Percentiles rank a stretch among this genome's conserved stretches.
These are phyloP conservation scores for Daubentonia madagascariensis DNA, from an alignment of 2,113 vertebrate species.

Conservation along the genomic window DNA sequence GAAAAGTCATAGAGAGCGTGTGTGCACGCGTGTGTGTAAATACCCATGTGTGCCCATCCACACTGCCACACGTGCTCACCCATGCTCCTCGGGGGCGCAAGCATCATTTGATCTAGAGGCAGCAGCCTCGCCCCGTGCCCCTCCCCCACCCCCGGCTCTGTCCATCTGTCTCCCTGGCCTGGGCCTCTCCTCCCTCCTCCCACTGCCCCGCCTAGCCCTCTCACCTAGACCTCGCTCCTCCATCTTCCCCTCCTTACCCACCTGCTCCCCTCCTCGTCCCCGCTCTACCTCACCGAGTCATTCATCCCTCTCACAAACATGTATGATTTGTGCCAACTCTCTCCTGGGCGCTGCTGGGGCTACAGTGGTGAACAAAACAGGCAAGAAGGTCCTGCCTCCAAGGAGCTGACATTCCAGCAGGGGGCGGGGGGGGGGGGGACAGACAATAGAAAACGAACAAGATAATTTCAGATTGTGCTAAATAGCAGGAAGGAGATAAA, in stretches of 20 bases:
- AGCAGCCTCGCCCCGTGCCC: not conserved
- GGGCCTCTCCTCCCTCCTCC: not conserved
- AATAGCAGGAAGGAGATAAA: not conserved
- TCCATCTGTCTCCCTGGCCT: constrained; percentile 40
- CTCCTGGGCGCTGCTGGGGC: not conserved
- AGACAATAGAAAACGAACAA: not conserved
- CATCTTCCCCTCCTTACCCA: not conserved
- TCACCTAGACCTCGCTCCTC: not conserved
- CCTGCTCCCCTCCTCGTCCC: not conserved
- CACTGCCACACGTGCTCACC: not conserved
- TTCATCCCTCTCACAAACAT: not conserved
- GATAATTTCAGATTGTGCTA: not conserved
- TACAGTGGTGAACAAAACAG: not conserved
- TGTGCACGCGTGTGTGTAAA: not conserved
- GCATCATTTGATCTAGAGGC: not conserved
- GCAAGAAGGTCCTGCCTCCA: not conserved
- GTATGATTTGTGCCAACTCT: not conserved
- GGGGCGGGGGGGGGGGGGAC: not conserved
- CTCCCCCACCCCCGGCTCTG: not conserved
- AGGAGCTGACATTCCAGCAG: not conserved
- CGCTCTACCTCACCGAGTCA: not conserved
- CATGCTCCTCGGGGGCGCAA: not conserved
- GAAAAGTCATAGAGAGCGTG: not conserved
- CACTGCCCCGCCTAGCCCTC: not conserved
- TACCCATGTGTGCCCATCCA: not conserved